Conservation (phyloP, 1,140 invertebrate species). For the Hormaphis cornu region DNA sequence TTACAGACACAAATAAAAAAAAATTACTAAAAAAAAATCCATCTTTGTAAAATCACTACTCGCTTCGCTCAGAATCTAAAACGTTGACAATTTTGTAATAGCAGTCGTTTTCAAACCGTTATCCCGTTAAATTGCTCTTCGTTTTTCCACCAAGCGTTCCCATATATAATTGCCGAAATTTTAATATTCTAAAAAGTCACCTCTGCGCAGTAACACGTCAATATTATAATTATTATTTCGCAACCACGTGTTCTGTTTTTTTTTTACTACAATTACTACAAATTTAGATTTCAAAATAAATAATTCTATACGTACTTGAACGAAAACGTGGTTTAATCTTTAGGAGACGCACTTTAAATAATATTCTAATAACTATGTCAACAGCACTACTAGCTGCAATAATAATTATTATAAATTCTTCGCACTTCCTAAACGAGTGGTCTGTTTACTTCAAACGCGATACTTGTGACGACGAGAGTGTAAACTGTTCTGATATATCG, state of each 20-base stretch:
- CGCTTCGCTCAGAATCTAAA: too few species aligned
- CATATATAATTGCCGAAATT: too few species aligned
- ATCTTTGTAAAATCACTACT: too few species aligned
- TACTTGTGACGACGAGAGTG: background rate
- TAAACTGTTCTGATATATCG: background rate
- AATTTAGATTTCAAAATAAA: background rate
- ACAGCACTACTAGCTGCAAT: too few species aligned
- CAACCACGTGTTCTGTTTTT: too few species aligned
- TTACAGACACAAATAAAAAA: too few species aligned
- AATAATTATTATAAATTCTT: slow-evolving; percentile 7
- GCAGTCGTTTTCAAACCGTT: background rate
- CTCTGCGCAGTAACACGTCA: too few species aligned
- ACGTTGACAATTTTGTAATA: background rate
- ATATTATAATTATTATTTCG: too few species aligned
- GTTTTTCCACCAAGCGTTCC: background rate
- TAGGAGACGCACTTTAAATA: too few species aligned
- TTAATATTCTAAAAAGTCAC: too few species aligned
- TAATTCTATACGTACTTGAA: background rate
- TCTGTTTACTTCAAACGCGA: background rate
- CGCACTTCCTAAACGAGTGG: background rate
- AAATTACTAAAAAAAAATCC: too few species aligned
- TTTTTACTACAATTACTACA: too few species aligned
- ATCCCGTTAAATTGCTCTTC: background rate
- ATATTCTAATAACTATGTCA: background rate
- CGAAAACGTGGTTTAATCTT: background rate